Conservation (phyloP, 2,888 invertebrate genomes). For the Lepidonotus clava region DNA sequence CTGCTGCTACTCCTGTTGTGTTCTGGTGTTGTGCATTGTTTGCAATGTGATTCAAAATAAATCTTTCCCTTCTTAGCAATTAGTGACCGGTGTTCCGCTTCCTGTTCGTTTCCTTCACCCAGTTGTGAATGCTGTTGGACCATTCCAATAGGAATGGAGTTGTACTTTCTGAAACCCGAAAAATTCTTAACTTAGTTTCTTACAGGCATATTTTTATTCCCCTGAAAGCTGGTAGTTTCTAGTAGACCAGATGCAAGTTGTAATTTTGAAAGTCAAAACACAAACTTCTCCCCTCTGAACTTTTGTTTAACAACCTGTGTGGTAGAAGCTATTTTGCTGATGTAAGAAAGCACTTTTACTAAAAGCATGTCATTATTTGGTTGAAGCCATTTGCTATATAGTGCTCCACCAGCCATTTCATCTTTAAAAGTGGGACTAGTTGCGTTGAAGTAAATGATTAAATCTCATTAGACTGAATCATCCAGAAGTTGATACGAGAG, state of each 20-base stretch:
- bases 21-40: conserved; percentile 19
- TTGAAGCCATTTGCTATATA: neutral
- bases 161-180: neutral
- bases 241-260: conserved; percentile 3
- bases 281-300: neutral
- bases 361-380: neutral
- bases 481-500: too few relatives aligned
- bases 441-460: too few relatives aligned
- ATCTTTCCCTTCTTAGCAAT: conserved; percentile 5
- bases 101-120: conserved; percentile 19
- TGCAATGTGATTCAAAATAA: conserved; percentile 15
- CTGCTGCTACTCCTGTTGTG: conserved; percentile 53
- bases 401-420: too few relatives aligned
- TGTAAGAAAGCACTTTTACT: conserved; percentile 4
- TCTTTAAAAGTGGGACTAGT: too few relatives aligned
- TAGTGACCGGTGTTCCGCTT: conserved; percentile 5
- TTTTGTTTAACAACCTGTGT: conserved; percentile 21
- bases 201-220: too few relatives aligned
- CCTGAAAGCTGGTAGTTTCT: neutral
- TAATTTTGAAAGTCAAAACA: neutral
- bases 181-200: too few relatives aligned
- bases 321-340: conserved; percentile 6
- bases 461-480: neutral
- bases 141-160: conserved; percentile 13
- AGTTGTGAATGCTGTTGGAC: conserved; percentile 4